Percentiles rank a stretch among this genome's conserved stretches.
Evolutionary conservation across 1,140 invertebrate genomes (phyloP).

Genomic region (Dufourea novaeangliae): DNA sequence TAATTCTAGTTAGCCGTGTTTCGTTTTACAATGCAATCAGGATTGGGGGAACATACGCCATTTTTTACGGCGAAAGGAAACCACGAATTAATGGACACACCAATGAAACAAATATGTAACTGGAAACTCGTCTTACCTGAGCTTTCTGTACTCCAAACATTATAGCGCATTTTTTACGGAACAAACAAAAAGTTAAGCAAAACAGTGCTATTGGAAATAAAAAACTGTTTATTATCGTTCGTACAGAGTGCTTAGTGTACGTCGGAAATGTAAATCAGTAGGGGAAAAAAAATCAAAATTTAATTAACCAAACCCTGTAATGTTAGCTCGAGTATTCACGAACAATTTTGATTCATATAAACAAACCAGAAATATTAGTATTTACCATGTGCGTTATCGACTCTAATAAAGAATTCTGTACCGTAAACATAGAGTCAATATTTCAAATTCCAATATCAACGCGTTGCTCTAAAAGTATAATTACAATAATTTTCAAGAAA

Average conservation of each 20-base stretch:
- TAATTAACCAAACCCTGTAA: not conserved
- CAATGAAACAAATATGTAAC: not conserved
- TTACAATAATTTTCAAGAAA: not conserved
- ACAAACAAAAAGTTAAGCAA: constrained; percentile 18
- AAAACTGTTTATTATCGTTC: constrained; percentile 16
- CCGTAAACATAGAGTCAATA: not conserved
- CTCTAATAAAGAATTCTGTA: not conserved
- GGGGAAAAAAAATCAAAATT: not conserved
- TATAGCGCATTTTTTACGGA: constrained; percentile 23
- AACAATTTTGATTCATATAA: not conserved
- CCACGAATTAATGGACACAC: not conserved
- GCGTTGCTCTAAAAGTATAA: not conserved
- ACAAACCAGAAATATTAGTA: not conserved
- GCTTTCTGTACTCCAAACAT: constrained; percentile 38
- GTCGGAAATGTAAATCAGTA: not conserved
- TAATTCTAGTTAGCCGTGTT: no score
- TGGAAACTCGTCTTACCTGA: constrained; percentile 45
- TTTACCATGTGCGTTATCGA: not conserved
- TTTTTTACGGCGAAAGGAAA: not conserved
- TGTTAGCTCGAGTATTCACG: not conserved
- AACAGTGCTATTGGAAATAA: constrained; percentile 26
- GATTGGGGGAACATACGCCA: not conserved
- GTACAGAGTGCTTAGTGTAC: not conserved
- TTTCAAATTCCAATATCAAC: not conserved
- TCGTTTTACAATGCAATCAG: not conserved